These are phyloP conservation scores for Hirudinaria manillensis DNA, from an alignment of 2,888 invertebrate species.

Conservation along the genomic window DNA sequence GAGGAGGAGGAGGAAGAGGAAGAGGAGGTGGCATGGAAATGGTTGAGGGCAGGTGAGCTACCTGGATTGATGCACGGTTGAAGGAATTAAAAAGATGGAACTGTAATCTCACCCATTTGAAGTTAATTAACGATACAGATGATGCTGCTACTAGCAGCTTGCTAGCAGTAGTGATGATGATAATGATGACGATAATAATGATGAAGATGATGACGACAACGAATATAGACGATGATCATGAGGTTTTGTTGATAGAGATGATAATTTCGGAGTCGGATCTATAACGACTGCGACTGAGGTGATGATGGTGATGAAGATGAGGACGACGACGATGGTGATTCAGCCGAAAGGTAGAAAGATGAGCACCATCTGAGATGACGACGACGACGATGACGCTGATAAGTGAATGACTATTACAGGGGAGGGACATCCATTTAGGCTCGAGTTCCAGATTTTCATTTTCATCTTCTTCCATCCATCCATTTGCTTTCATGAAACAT, in stretches of 20 bases:
- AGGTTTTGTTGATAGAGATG: neutral
- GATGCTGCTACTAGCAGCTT: too few relatives aligned
- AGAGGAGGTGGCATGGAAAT: neutral
- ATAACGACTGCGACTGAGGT: too few relatives aligned
- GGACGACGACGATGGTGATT: too few relatives aligned
- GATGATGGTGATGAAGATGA: too few relatives aligned
- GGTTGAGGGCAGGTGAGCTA: neutral
- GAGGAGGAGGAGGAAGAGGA: neutral
- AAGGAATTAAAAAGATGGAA: too few relatives aligned
- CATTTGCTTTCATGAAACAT: too few relatives aligned
- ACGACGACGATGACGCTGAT: slow-evolving; percentile 2
- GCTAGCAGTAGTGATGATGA: neutral
- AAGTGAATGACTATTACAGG: neutral
- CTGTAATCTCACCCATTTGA: too few relatives aligned
- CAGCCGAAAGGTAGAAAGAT: too few relatives aligned
- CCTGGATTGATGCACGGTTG: too few relatives aligned
- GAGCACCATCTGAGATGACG: neutral
- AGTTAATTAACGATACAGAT: too few relatives aligned
- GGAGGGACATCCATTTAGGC: slow-evolving; percentile 3
- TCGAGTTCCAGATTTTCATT: slow-evolving; percentile 3
- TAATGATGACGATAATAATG: neutral
- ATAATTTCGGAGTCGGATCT: too few relatives aligned
- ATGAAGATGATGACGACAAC: neutral
- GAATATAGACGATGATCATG: neutral
- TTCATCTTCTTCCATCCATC: neutral